phyloP scores from a whole-genome alignment of 1,140 invertebrate species.

The Cepaea nemoralis region DNA sequence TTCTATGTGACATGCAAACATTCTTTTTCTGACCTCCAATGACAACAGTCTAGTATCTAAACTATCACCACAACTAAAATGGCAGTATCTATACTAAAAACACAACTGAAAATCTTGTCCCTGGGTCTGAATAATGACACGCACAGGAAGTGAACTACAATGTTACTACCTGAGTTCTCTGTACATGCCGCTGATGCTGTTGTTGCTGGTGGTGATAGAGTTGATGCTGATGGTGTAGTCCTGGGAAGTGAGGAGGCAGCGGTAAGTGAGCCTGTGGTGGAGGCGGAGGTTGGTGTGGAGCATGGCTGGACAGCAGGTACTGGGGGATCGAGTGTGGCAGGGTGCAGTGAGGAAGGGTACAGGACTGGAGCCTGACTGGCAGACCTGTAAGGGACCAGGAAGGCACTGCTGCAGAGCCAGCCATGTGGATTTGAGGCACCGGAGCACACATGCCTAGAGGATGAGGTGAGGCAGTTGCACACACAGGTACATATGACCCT shows the following conservation, averaged over 20 bases:
- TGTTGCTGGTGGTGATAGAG: constrained; percentile 38
- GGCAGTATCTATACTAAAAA: too few relatives aligned
- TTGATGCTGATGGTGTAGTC: constrained; percentile 69
- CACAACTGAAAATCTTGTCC: too few relatives aligned
- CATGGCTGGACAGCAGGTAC: constrained; percentile 73
- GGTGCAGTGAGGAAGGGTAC: constrained; percentile 64
- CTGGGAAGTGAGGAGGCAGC: constrained; percentile 59
- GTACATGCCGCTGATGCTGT: constrained; percentile 26
- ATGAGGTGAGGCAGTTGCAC: constrained; percentile 60
- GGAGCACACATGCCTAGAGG: constrained; percentile 55
- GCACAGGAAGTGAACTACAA: too few relatives aligned
- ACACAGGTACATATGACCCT: constrained; percentile 65
- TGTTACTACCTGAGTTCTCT: constrained; percentile 4
- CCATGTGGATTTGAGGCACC: constrained; percentile 54
- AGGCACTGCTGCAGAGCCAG: constrained; percentile 37
- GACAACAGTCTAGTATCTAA: too few relatives aligned
- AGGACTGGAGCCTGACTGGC: constrained; percentile 68
- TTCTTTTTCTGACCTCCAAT: too few relatives aligned
- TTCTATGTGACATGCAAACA: too few relatives aligned
- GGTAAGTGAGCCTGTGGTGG: constrained; percentile 13
- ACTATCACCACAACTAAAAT: too few relatives aligned
- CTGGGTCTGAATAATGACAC: too few relatives aligned
- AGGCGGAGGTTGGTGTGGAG: constrained; percentile 44
- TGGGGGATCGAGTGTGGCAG: constrained; percentile 51
- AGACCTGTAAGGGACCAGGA: constrained; percentile 57